Base-by-base conservation (phyloP, 2,113 vertebrate genomes). In the Colius striatus region DNA sequence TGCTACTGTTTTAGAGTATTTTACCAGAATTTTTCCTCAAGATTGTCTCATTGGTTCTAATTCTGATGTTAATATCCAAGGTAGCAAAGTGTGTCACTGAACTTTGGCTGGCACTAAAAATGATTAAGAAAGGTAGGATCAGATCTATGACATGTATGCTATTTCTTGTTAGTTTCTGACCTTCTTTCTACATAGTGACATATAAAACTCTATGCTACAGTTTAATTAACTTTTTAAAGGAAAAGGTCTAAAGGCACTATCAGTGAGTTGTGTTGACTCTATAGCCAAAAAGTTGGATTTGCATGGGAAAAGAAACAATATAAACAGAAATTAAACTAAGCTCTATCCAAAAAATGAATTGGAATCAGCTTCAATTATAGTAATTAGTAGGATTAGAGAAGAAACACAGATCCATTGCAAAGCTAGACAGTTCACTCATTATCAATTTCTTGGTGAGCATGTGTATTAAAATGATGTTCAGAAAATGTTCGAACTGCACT, bases 151-250 rank as follows among this genome's bases (percentile, higher is more conserved):
- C 58, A 65, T 22, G 3, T 43, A 38, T 23, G 9, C 6, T 41
- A 71, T 10, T 65, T 83, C 68, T 51, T 85, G 15, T 55, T 73
- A 45, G 21, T 70, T 80, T 5, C 15, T 71, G 47, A 80, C 36
- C 55, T 70, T 13, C 19, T 8, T 74, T 90, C 43, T 89, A 73
- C 22, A 57, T 36, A 61, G 6, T 58, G 58, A 60, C n/a, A 23
- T 34, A 11, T 61, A 63, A 84, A 89, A 82, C 8, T 45, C 5
- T 18, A 45, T 58, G 23, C 10, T 82, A 67, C 47, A 53, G 27
- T 89, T 89, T 91, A 92, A 86, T 87, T 96, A 68, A 75, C 63
- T 87, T 89, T 82, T 85, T 41, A 89, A 85, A 94, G 27, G 22
- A 55, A 34, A 41, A 77, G 22, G 23, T 87, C 43, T 91, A 58